phyloP scores from a whole-genome alignment of 2,888 invertebrate genomes.

The Thumatha senex region DNA sequence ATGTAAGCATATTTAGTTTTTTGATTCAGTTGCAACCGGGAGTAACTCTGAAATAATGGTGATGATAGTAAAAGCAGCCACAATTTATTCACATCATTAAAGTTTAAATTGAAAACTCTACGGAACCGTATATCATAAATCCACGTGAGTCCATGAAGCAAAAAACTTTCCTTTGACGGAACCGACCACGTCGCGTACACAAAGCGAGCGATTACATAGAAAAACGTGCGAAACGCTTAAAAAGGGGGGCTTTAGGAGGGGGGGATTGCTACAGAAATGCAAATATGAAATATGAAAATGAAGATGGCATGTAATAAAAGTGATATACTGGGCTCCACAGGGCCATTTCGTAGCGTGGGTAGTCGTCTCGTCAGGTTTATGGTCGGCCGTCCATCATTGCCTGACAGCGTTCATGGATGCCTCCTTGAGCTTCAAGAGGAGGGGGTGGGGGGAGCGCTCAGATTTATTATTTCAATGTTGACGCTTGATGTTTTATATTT shows the following conservation, averaged over 20 bases:
- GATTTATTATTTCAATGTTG: slow-evolving; percentile 79
- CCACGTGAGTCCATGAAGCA: slow-evolving; percentile 30
- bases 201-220: slow-evolving; percentile 75
- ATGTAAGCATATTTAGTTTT: too few species aligned
- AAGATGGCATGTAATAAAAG: slow-evolving; percentile 90
- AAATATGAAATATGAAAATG: slow-evolving; percentile 86
- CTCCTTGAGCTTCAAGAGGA: slow-evolving; percentile 59
- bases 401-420: slow-evolving; percentile 86
- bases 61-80: too few species aligned
- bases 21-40: too few species aligned
- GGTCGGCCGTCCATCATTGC: slow-evolving; percentile 88
- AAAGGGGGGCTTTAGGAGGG: slow-evolving; percentile 49
- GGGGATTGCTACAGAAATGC: slow-evolving; percentile 70
- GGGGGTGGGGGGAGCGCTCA: slow-evolving; percentile 41
- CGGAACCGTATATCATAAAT: slow-evolving; percentile 34
- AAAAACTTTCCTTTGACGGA: slow-evolving; percentile 61
- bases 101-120: slow-evolving; percentile 4
- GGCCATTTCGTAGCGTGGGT: slow-evolving; percentile 88
- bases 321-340: slow-evolving; percentile 91
- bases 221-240: slow-evolving; percentile 77
- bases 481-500: slow-evolving; percentile 62
- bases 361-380: slow-evolving; percentile 90
- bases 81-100: too few species aligned
- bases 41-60: too few species aligned
- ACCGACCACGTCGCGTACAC: slow-evolving; percentile 62